These are phyloP conservation scores for Epirrita christyi DNA, from an alignment of 2,888 invertebrate genomes.

Conservation along the genomic window DNA sequence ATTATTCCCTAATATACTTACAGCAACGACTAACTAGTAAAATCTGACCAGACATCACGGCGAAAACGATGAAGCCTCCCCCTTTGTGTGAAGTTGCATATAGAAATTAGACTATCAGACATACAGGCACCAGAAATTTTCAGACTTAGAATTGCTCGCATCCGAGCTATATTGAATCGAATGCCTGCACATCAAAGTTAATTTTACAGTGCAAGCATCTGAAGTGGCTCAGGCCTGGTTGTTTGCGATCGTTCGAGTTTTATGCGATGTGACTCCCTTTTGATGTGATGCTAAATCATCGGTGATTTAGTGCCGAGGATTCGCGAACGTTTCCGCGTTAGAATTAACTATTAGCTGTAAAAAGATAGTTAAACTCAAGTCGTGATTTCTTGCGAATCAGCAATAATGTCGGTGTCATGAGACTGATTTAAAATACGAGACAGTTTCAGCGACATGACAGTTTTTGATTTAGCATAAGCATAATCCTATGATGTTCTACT, in stretches of 20 bases:
- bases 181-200: not conserved
- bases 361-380: constrained; percentile 13
- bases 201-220: not conserved
- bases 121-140: no score
- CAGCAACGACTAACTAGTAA: no score
- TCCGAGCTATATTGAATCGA: not conserved
- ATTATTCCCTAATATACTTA: no score
- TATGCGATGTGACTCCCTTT: constrained; percentile 53
- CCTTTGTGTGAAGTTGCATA: not conserved
- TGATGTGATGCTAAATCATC: constrained; percentile 70
- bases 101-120: not conserved
- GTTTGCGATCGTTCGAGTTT: constrained; percentile 59
- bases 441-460: not conserved
- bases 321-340: constrained; percentile 52
- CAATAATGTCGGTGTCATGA: no score
- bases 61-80: not conserved
- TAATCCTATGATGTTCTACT: no score
- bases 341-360: constrained; percentile 30
- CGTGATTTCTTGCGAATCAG: constrained; percentile 2
- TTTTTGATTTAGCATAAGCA: no score
- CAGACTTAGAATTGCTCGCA: not conserved
- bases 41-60: no score
- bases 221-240: not conserved
- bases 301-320: constrained; percentile 58
- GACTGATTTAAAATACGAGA: not conserved